Evolutionary conservation across 2,113 vertebrate species (phyloP), one percentile per base, ranked within the genome.

Genomic region (Bujurquina vittata): DNA sequence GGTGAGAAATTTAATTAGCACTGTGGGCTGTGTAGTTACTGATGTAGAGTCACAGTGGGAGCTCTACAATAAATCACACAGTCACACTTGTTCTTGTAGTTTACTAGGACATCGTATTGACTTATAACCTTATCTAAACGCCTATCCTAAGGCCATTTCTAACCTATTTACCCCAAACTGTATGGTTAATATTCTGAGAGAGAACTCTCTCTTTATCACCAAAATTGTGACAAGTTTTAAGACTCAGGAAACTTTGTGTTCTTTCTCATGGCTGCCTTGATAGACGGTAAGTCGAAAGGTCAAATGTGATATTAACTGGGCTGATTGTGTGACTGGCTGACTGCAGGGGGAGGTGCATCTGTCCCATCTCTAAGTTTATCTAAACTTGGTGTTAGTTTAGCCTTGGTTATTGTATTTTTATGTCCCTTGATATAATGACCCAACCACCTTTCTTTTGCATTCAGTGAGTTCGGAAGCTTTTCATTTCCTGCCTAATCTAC

Each of bases 1-100:
- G 85, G 83, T 72, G 26, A 26, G 10, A 75, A 4, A 57, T 79
- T 85, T 88, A 91, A 92, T 89, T 91, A 89, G 80, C 72, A 46
- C 77, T 75, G 67, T 58, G 46, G 82, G 84, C 77, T 89, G 33
- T 85, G 77, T 81, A 87, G 84, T 88, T 84, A 88, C 77, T 81
- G 77, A 83, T 63, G 37, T 10, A 56, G 83, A 87, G 56, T 60
- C 75, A 69, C 79, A 85, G 49, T 12, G 79, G 79, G 40, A 86
- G 40, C 75, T 79, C 58, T 29, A 9, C 59, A 35, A 69, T 61
- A 74, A 67, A 79, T 79, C 40, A 61, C 43, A 77, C 20, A 72
- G 67, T 54, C 67, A 54, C 75, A 75, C 37, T 76, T 37, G 37
- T 35, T 58, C 31, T 46, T 43, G 29, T 74, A 1, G 37, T 75